Percentiles rank a stretch among this genome's conserved stretches.
Evolutionary conservation across 2,113 vertebrate genomes (phyloP).

Genomic region (Lota lota): DNA sequence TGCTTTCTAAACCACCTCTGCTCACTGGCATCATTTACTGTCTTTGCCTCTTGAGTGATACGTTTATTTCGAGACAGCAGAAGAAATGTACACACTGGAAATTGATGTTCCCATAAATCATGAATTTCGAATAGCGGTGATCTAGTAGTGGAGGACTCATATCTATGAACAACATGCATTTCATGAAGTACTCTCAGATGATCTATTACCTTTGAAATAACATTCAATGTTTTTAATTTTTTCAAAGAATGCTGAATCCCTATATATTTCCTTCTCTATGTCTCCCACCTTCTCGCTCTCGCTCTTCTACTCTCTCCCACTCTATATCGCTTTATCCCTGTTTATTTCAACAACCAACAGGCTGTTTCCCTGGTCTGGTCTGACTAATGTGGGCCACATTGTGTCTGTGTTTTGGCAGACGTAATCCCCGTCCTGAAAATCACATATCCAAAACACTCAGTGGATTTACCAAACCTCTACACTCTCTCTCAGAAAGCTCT

Average conservation of each 20-base stretch:
- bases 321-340: constrained; percentile 11
- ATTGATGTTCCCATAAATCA: no score
- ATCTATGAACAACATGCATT: no score
- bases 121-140: no score
- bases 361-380: constrained; percentile 50
- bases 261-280: neutral
- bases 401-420: constrained; percentile 11
- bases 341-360: constrained; percentile 43
- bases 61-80: no score
- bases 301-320: neutral
- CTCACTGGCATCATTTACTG: no score
- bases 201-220: no score
- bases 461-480: neutral
- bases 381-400: constrained; percentile 38
- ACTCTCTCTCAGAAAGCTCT: constrained; percentile 51
- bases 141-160: no score
- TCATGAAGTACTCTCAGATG: no score
- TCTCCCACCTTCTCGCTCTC: neutral
- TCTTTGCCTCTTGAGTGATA: no score
- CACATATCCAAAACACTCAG: constrained; percentile 1
- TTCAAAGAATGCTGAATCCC: neutral
- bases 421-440: constrained; percentile 16
- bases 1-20: no score
- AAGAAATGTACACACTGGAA: no score
- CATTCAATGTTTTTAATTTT: no score